Evolutionary conservation across 2,113 vertebrate genomes (phyloP), one percentile per base, ranked within the genome.

Genomic region (Gopherus evgoodei): DNA sequence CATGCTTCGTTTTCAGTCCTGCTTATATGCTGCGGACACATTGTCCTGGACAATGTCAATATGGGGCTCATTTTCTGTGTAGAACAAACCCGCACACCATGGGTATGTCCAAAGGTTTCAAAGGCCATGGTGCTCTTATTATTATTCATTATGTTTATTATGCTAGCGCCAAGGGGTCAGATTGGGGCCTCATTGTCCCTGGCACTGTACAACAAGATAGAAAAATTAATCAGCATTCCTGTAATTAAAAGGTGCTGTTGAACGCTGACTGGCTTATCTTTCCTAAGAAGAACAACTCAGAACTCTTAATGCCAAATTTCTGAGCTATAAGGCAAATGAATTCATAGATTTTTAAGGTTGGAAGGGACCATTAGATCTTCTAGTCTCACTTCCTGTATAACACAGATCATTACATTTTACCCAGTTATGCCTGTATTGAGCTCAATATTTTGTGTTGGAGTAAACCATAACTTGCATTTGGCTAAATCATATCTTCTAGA

Each of bases 361-460:
- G 89, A 83, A 86, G 56, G 83, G 80, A 90, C 76, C 10, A 87
- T 89, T 13, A 16, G 5, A 10, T 69, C 81, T 31, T 81, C 44
- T 16, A 49, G 44, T 56, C 24, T 27, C 38, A 21, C 35, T 84
- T 56, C 88, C 54, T 89, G 76, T 3, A 25, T 91, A 13, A 79
- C 47, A 16, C 24, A 54, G 42, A 47, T 31, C 83, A 83, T 86
- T 38, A 76, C 6, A 56, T 72, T 81, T 84, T 78, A 87, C 80
- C 49, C 31, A 76, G 78, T 52, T 94, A 89, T 82, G 52, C 76
- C 38, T 72, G 81, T 38, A 82, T 38, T 59, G 59, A 76, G 24
- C 83, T 89, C 44, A 80, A 38, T 11, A 47, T 69, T n/a, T 90
- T 89, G 81, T 52, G 42, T 89, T 93, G 86, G 42, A 89, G 87